These are phyloP conservation scores for Sebastes kiyomatsui DNA, from an alignment of 2,797 vertebrate genomes.

Conservation along the genomic window DNA sequence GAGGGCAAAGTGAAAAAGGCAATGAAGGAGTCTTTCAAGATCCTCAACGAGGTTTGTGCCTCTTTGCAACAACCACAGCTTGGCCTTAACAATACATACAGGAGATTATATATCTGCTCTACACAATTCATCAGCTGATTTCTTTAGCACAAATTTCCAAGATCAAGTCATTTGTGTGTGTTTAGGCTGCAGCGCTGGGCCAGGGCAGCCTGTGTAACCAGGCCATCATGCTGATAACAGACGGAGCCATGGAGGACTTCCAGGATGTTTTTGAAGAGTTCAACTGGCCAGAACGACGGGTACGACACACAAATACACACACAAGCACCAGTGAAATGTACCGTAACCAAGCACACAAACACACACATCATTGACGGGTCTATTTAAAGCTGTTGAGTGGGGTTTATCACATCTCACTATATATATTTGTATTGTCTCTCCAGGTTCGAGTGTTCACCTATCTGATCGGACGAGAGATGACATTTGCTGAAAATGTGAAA, in stretches of 20 bases:
- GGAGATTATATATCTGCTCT: background rate
- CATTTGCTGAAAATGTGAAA: slow-evolving; percentile 91
- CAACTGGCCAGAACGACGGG: slow-evolving; percentile 94
- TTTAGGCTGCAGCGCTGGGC: slow-evolving; percentile 85
- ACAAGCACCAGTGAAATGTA: background rate
- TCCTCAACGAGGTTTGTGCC: slow-evolving; percentile 89
- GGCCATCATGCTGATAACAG: slow-evolving; percentile 97
- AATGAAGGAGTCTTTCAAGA: slow-evolving; percentile 92
- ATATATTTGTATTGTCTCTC: background rate
- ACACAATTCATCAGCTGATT: background rate
- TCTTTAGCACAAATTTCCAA: background rate
- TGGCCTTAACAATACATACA: background rate
- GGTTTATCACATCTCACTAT: background rate
- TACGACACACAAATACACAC: slow-evolving; percentile 56
- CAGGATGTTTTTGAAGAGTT: slow-evolving; percentile 92
- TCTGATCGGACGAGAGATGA: slow-evolving; percentile 94
- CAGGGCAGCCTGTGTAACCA: slow-evolving; percentile 96
- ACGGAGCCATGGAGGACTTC: slow-evolving; percentile 95
- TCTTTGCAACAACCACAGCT: background rate
- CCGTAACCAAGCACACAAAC: background rate
- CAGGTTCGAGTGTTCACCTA: slow-evolving; percentile 97
- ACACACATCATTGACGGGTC: background rate
- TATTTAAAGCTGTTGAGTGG: background rate
- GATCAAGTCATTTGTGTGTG: background rate
- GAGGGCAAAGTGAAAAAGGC: slow-evolving; percentile 92